Conservation (phyloP, 2,113 vertebrate species). For the Mormyrus iriodes region DNA sequence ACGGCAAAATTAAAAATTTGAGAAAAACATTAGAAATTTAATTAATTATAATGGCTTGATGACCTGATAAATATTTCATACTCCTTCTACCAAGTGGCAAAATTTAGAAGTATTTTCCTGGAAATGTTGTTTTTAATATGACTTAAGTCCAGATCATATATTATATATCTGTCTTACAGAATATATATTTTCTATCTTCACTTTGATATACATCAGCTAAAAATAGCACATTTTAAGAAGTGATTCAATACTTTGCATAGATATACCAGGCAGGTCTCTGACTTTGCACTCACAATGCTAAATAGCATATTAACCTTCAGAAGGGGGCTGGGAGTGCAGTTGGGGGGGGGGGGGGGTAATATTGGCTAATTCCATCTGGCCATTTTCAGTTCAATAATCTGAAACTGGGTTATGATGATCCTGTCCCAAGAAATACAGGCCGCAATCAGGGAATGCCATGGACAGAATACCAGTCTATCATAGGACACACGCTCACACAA, state of each 20-base stretch:
- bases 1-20: not conserved
- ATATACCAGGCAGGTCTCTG: not conserved
- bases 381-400: not conserved
- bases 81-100: not conserved
- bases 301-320: not conserved
- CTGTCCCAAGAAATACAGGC: not conserved
- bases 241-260: not conserved
- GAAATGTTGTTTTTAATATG: not conserved
- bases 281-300: too few relatives aligned
- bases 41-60: not conserved
- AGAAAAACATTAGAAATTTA: not conserved
- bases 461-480: not conserved
- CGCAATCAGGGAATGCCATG: not conserved
- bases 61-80: not conserved
- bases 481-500: not conserved
- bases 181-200: not conserved
- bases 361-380: not conserved
- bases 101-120: not conserved
- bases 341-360: not conserved
- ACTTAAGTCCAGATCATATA: not conserved
- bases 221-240: not conserved
- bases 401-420: not conserved
- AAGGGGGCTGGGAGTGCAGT: not conserved
- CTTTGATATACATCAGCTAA: not conserved
- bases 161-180: not conserved